Evolutionary conservation across 2,797 vertebrate genomes (phyloP), one percentile per base, ranked within the genome.

Genomic region (Falco biarmicus): DNA sequence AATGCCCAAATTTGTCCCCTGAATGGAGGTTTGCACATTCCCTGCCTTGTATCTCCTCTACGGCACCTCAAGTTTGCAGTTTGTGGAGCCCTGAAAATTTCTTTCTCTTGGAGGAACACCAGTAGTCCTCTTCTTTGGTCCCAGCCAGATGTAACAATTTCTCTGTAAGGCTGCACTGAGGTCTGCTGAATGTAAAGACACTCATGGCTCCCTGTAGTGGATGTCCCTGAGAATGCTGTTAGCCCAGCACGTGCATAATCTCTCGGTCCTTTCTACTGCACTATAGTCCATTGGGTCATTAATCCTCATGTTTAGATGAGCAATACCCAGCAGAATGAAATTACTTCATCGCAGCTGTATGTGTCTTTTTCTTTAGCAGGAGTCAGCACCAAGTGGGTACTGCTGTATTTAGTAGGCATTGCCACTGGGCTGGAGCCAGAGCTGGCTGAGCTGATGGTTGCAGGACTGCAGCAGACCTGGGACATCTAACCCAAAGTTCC

Each of bases 241-340:
- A 59, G 26, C 5, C 0, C 0, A 39, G 37, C 19, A n/a, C 16
- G 12, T 15, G 31, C 41, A 29, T 41, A 70, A 37, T 43, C 32
- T 50, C 25, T n/a, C n/a, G 32, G 25, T 50, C 53, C 28, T 78
- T 78, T 45, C 53, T 37, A 9, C 25, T 39, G 1, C 26, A 19
- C 4, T 1, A 5, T 24, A 68, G 20, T 28, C 16, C 32, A 19
- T 11, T 0, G 0, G 20, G 37, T n/a, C 54, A 82, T 37, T 68
- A 78, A 74, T 28, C 31, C 18, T 53, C 0, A 1, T n/a, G 29
- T 75, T 60, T 56, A 57, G 12, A 18, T 43, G 5, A n/a, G 3
- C 14, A 82, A 28, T 22, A 53, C 4, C 31, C 39, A 81, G 12
- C 5, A 73, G 45, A 91, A n/a, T 65, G 21, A 45, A 71, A 71